Percentiles rank a stretch among this genome's conserved stretches.
Evolutionary conservation across 2,797 vertebrate genomes (phyloP).

Genomic region (Bovichtus variegatus): DNA sequence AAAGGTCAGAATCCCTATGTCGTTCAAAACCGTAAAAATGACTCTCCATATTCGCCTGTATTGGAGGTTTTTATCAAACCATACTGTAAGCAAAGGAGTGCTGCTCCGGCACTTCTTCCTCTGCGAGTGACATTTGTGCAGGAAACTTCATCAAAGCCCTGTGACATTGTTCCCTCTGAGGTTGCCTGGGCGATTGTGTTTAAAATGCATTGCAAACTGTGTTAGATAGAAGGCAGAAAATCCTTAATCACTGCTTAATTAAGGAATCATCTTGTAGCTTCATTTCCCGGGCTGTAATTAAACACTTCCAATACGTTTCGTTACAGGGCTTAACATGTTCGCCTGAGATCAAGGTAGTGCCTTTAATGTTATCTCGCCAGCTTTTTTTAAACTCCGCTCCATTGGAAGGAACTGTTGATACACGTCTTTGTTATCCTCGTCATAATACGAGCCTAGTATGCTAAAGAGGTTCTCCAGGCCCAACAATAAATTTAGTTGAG

Average conservation of each 20-base stretch:
- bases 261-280: constrained; percentile 92
- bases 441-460: constrained; percentile 85
- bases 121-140: constrained; percentile 74
- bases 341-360: constrained; percentile 91
- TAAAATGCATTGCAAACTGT: constrained; percentile 89
- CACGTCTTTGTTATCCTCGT: constrained; percentile 86
- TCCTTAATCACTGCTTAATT: constrained; percentile 92
- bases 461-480: constrained; percentile 82
- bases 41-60: constrained; percentile 15
- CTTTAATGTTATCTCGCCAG: constrained; percentile 89
- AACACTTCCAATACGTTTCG: constrained; percentile 89
- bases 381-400: constrained; percentile 84
- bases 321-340: constrained; percentile 92
- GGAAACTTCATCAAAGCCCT: constrained; percentile 86
- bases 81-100: constrained; percentile 55
- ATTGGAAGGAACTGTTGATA: constrained; percentile 89
- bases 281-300: constrained; percentile 91
- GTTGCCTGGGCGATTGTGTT: constrained; percentile 86
- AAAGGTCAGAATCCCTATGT: constrained; percentile 53
- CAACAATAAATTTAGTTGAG: constrained; percentile 82
- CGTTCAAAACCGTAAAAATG: constrained; percentile 43
- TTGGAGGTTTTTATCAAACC: constrained; percentile 51
- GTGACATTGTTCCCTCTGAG: constrained; percentile 87
- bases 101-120: constrained; percentile 64
- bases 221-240: constrained; percentile 90